These are phyloP conservation scores for Rhabdornis inornatus DNA, from an alignment of 2,113 vertebrate genomes.

Conservation along the genomic window DNA sequence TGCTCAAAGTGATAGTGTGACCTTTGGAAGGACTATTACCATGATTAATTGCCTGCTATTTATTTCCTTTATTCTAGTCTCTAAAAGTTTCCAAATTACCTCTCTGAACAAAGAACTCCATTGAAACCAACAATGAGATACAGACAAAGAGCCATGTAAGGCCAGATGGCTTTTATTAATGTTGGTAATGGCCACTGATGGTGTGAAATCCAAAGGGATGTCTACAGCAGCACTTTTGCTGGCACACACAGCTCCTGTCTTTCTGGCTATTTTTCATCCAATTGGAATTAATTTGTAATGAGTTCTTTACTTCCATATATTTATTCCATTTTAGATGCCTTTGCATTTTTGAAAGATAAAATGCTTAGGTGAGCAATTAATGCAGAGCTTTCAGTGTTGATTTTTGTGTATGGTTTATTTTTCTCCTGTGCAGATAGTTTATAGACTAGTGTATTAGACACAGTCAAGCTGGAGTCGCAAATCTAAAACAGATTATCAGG, in stretches of 20 bases:
- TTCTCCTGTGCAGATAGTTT: background rate
- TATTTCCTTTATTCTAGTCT: background rate
- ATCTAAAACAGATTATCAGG: conserved; percentile 10
- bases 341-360: background rate
- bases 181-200: background rate
- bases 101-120: background rate
- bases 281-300: background rate
- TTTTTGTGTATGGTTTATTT: background rate
- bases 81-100: conserved; percentile 24
- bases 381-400: background rate
- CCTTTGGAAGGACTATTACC: background rate
- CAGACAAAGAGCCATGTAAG: background rate
- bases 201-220: background rate
- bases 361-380: background rate
- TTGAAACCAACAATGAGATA: background rate
- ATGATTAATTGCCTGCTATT: background rate
- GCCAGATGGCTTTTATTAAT: conserved; percentile 12
- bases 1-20: background rate
- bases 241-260: background rate
- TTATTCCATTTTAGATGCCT: background rate
- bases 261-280: background rate
- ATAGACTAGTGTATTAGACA: background rate
- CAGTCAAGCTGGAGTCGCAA: background rate
- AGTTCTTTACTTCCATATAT: background rate
- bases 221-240: background rate